A percentile compares a stretch with the other conserved stretches of the same genome.
phyloP scores from a whole-genome alignment of 2,888 invertebrate genomes.

The Atethmia centrago region DNA sequence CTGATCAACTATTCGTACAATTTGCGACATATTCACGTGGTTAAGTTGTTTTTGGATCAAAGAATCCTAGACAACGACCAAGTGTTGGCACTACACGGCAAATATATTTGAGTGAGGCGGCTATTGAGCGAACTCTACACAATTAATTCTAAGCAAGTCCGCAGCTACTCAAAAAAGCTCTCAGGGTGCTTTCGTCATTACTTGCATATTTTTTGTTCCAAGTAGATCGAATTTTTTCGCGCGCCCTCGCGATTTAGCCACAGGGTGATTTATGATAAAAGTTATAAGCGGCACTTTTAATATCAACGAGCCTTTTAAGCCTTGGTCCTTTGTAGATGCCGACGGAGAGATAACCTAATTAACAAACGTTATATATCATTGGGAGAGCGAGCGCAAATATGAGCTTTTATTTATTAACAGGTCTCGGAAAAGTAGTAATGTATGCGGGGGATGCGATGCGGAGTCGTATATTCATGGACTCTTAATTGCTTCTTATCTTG shows the following conservation, averaged over 20 bases:
- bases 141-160: constrained; percentile 87
- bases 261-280: constrained; percentile 90
- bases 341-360: constrained; percentile 89
- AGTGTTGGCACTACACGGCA: constrained; percentile 50
- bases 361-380: constrained; percentile 88
- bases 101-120: constrained; percentile 55
- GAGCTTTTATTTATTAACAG: constrained; percentile 83
- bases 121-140: constrained; percentile 69
- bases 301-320: constrained; percentile 88
- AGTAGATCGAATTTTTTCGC: constrained; percentile 86
- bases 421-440: constrained; percentile 72
- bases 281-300: constrained; percentile 88
- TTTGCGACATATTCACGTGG: background rate
- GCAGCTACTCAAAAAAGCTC: constrained; percentile 87
- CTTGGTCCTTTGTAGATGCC: constrained; percentile 87
- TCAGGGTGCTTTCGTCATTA: constrained; percentile 87
- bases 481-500: constrained; percentile 81
- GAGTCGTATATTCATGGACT: constrained; percentile 66
- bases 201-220: constrained; percentile 89
- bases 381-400: constrained; percentile 83
- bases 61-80: background rate
- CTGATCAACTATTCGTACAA: background rate
- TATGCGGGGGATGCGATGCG: constrained; percentile 64
- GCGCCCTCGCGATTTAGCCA: constrained; percentile 85
- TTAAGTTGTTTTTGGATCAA: background rate